Conservation (phyloP, 2,888 invertebrate species). For the Pegoplata infirma region DNA sequence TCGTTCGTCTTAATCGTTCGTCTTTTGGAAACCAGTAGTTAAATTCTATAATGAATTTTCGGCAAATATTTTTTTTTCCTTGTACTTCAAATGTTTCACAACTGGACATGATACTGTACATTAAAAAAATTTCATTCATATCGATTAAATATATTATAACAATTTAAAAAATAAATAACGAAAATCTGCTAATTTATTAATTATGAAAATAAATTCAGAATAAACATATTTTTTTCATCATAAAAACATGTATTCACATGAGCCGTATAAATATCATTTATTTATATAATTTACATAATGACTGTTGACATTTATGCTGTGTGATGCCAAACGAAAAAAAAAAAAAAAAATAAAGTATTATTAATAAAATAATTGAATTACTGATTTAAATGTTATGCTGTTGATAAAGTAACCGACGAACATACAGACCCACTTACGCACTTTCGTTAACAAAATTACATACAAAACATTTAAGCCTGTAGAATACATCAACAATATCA, state of each 20-base stretch:
- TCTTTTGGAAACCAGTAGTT: no score
- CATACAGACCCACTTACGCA: neutral
- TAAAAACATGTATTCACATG: neutral
- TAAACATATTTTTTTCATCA: neutral
- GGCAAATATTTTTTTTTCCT: no score
- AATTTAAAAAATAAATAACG: slow-evolving; percentile 1
- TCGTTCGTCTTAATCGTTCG: no score
- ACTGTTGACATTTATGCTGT: slow-evolving; percentile 18
- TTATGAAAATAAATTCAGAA: neutral
- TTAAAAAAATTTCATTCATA: no score
- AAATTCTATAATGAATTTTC: no score
- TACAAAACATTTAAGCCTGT: no score
- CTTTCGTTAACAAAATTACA: neutral
- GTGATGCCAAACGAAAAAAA: no score
- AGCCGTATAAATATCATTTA: slow-evolving; percentile 19
- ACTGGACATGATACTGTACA: no score
- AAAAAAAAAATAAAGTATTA: neutral
- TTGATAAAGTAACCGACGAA: neutral
- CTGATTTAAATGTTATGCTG: neutral
- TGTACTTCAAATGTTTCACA: no score
- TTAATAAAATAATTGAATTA: slow-evolving; percentile 37
- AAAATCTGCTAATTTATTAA: slow-evolving; percentile 13
- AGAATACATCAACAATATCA: neutral
- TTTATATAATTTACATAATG: slow-evolving; percentile 31
- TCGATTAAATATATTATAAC: no score